Percentiles rank a stretch among this genome's conserved stretches.
Evolutionary conservation across 1,140 invertebrate genomes (phyloP).

Genomic region (Camponotus vicinus): DNA sequence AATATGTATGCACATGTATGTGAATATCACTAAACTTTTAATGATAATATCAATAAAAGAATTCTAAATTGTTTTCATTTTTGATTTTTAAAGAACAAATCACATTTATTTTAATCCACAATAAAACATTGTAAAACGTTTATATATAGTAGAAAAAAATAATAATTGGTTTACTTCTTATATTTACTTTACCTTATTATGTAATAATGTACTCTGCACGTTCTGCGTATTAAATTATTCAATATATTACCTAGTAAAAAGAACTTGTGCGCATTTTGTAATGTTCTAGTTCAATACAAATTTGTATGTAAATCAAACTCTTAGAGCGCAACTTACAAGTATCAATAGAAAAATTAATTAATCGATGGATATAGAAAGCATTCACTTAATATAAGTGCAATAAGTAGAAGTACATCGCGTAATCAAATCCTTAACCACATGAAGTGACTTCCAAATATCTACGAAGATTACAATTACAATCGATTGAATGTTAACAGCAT

Average conservation of each 20-base stretch:
- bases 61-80: neutral
- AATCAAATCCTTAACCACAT: slow-evolving; percentile 7
- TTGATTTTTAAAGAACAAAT: neutral
- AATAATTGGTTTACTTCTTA: neutral
- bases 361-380: neutral
- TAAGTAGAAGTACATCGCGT: neutral
- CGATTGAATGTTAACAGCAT: slow-evolving; percentile 55
- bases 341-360: neutral
- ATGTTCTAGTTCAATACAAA: neutral
- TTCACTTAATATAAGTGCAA: slow-evolving; percentile 29
- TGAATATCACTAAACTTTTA: slow-evolving; percentile 29
- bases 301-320: neutral
- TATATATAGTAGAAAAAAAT: neutral
- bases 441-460: slow-evolving; percentile 33
- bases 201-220: neutral
- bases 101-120: neutral
- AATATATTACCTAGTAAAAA: too few species aligned
- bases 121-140: neutral
- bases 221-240: neutral
- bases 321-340: neutral
- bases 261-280: neutral
- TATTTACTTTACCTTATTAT: neutral
- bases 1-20: neutral
- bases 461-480: slow-evolving; percentile 36
- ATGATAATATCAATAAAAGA: neutral